Evolutionary conservation across 2,113 vertebrate genomes (phyloP).

Genomic region (Lophius piscatorius): DNA sequence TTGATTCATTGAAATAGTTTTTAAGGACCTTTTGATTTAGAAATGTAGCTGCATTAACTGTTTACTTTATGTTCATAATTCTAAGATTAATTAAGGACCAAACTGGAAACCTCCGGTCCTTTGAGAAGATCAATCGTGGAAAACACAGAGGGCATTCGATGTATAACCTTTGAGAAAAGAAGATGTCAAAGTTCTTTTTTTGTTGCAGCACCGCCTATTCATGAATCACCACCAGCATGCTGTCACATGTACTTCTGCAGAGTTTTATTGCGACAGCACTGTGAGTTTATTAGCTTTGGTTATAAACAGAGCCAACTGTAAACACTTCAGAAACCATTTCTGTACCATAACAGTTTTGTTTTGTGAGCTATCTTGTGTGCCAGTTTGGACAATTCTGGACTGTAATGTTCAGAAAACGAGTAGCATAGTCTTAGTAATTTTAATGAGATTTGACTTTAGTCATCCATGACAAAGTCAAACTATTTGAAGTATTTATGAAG

Average conservation of each 20-base stretch:
- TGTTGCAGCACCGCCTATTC: background rate
- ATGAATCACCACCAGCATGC: slow-evolving; percentile 28
- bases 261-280: slow-evolving; percentile 3
- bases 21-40: background rate
- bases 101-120: background rate
- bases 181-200: background rate
- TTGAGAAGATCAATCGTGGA: background rate
- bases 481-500: too few species aligned
- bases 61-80: background rate
- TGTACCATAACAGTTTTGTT: too few species aligned
- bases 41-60: background rate
- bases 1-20: background rate
- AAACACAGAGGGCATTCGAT: background rate
- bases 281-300: background rate
- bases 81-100: background rate
- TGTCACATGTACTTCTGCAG: slow-evolving; percentile 1
- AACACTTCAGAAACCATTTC: too few species aligned
- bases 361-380: too few species aligned
- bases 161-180: background rate
- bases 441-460: too few species aligned
- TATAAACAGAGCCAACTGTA: too few species aligned
- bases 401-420: background rate
- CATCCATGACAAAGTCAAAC: too few species aligned
- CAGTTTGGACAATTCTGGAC: background rate
- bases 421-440: too few species aligned